Conservation (phyloP, 2,888 invertebrate genomes). For the Cheilosia scutellata region DNA sequence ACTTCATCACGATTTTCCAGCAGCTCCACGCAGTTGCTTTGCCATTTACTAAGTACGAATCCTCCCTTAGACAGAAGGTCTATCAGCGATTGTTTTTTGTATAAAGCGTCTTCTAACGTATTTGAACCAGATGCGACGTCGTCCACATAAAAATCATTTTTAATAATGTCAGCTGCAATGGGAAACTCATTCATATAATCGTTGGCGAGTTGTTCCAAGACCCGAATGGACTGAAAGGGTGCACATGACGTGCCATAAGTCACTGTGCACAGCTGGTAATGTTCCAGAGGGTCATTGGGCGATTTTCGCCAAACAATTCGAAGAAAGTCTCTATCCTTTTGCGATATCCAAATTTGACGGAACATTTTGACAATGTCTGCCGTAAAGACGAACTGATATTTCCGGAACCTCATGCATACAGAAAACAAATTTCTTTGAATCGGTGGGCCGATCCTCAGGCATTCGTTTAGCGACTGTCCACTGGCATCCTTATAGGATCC, state of each 20-base stretch:
- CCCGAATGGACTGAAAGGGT: not conserved
- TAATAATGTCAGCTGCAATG: no score
- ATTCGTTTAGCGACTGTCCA: no score
- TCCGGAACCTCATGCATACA: conserved; percentile 17
- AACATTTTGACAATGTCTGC: conserved; percentile 36
- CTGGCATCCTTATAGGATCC: no score
- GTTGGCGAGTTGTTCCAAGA: not conserved
- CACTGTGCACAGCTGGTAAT: not conserved
- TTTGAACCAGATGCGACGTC: no score
- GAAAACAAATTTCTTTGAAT: conserved; percentile 9
- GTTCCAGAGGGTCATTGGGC: not conserved
- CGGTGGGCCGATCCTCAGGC: no score
- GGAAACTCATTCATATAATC: not conserved
- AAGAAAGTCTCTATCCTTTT: conserved; percentile 6
- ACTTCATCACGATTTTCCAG: no score
- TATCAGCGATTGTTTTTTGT: not conserved
- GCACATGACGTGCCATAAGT: not conserved
- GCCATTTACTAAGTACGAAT: conserved; percentile 18
- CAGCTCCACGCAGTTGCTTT: conserved; percentile 13
- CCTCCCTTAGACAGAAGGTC: not conserved
- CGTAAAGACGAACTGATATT: no score
- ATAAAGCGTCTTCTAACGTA: not conserved
- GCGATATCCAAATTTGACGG: conserved; percentile 27
- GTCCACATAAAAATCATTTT: no score
- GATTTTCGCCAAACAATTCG: conserved; percentile 25